These are phyloP conservation scores for Carassius auratus DNA, from an alignment of 2,113 vertebrate species.

Conservation along the genomic window DNA sequence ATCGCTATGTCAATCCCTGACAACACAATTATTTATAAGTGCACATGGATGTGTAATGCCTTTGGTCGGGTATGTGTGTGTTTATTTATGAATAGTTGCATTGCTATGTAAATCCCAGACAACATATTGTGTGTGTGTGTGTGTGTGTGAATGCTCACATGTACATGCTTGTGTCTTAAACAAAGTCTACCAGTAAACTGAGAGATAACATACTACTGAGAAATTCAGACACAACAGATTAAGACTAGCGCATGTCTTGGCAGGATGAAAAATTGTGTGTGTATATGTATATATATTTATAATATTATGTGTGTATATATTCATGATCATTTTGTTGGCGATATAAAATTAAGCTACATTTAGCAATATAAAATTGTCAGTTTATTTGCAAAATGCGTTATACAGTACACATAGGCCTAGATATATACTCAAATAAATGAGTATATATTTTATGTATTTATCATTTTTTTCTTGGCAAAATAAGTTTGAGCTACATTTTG, in stretches of 20 bases:
- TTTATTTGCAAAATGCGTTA: background rate
- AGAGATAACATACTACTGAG: background rate
- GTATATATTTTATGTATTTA: no score
- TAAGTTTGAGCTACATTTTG: background rate
- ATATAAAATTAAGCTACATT: background rate
- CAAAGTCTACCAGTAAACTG: background rate
- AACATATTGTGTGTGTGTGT: background rate
- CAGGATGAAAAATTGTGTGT: background rate
- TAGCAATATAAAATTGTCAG: background rate
- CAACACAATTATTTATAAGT: constrained; percentile 8
- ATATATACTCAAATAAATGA: no score
- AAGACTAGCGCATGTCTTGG: constrained; percentile 1
- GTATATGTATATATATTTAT: background rate
- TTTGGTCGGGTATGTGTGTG: background rate
- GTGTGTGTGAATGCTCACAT: constrained; percentile 4
- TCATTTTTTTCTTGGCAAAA: background rate
- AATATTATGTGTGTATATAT: background rate
- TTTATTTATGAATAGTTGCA: constrained; percentile 5
- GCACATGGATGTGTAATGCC: background rate
- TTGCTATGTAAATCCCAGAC: background rate
- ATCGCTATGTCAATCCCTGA: background rate
- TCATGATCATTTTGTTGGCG: background rate
- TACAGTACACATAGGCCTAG: background rate
- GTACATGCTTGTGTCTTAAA: background rate
- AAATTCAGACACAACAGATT: constrained; percentile 1